A percentile compares a stretch with the other conserved stretches of the same genome.
These are phyloP conservation scores for Brachionus koreanus DNA, from an alignment of 1,140 invertebrate genomes.

Conservation along the genomic window DNA sequence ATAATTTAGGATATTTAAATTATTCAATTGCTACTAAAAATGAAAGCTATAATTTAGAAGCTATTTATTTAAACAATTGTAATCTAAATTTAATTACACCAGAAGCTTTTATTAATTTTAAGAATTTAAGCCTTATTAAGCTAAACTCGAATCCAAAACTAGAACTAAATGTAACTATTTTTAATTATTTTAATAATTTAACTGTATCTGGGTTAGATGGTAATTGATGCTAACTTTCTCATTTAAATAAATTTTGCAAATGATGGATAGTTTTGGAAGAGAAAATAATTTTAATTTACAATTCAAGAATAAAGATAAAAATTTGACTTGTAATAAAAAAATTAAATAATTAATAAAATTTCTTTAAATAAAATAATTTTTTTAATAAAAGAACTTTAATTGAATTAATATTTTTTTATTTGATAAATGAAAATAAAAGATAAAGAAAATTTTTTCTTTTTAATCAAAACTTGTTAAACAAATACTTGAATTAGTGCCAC, in stretches of 20 bases:
- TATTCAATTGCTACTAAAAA: background rate
- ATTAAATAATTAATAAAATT: no score
- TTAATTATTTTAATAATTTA: background rate
- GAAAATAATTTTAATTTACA: no score
- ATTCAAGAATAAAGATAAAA: no score
- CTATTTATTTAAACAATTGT: background rate
- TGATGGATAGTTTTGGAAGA: no score
- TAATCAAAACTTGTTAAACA: conserved; percentile 62
- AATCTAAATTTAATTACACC: background rate
- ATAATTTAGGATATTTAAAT: background rate
- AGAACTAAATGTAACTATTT: background rate
- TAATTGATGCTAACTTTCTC: background rate
- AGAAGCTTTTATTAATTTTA: background rate
- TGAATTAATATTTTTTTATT: no score
- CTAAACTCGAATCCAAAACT: background rate
- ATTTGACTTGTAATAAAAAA: no score
- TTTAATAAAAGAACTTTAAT: no score
- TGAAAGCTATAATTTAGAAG: background rate
- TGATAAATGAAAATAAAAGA: no score
- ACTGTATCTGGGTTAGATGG: background rate
- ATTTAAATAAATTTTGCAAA: no score
- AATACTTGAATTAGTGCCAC: conserved; percentile 89
- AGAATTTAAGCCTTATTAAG: background rate
- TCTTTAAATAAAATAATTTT: no score
- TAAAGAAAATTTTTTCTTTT: background rate